Evolutionary conservation across 1,140 invertebrate genomes (phyloP).

Genomic region (Drosophila hydei): DNA sequence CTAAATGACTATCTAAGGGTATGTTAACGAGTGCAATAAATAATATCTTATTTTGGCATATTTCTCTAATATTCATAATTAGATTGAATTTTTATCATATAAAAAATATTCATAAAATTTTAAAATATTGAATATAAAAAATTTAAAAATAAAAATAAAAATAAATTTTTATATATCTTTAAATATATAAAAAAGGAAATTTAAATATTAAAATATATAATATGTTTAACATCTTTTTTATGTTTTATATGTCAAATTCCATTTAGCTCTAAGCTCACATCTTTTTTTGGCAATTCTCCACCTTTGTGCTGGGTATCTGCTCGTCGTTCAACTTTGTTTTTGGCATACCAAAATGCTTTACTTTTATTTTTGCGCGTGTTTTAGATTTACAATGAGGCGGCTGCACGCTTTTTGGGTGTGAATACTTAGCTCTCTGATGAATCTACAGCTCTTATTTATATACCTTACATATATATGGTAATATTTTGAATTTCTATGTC

Average conservation of each 20-base stretch:
- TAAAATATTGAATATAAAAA: too few relatives aligned
- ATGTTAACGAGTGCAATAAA: not conserved
- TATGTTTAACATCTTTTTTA: not conserved
- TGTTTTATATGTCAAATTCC: not conserved
- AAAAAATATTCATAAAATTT: too few relatives aligned
- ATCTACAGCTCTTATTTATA: not conserved
- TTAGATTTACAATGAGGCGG: constrained; percentile 10
- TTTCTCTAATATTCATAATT: too few relatives aligned
- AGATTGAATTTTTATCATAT: too few relatives aligned
- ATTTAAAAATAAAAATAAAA: too few relatives aligned
- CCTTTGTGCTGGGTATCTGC: not conserved
- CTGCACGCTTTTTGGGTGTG: constrained; percentile 8
- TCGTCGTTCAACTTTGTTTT: not conserved
- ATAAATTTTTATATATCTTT: too few relatives aligned
- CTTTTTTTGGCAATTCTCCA: not conserved
- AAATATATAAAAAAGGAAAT: too few relatives aligned
- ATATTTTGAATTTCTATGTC: not conserved
- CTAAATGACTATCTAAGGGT: not conserved
- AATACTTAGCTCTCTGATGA: not conserved
- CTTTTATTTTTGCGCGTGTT: not conserved
- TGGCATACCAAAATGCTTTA: not conserved
- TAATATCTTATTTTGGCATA: too few relatives aligned
- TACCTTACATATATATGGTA: not conserved
- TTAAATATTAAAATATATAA: not conserved
- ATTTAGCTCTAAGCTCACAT: not conserved